Percentiles rank a stretch among this genome's conserved stretches.
Evolutionary conservation across 2,888 invertebrate genomes (phyloP).

Genomic region (Amitus sp.): DNA sequence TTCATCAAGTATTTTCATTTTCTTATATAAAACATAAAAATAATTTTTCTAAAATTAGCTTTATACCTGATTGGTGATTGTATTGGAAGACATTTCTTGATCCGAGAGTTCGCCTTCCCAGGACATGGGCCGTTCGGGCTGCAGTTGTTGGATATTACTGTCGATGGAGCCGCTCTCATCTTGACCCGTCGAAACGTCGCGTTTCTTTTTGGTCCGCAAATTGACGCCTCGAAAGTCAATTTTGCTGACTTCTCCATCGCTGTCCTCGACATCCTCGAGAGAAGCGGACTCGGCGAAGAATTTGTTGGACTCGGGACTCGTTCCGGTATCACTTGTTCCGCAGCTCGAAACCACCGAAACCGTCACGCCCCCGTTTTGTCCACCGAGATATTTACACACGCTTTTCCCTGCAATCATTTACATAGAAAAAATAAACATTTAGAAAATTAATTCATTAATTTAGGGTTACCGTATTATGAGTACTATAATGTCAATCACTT

Average conservation of each 20-base stretch:
- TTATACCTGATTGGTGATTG: slow-evolving; percentile 63
- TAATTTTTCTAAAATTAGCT: no score
- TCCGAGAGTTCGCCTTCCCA: slow-evolving; percentile 95
- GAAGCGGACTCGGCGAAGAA: slow-evolving; percentile 43
- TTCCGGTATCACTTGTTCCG: slow-evolving; percentile 51
- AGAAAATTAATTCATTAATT: no score
- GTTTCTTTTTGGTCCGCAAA: slow-evolving; percentile 74
- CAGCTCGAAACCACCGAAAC: slow-evolving; percentile 69
- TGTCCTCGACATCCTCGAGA: slow-evolving; percentile 69
- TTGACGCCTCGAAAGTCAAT: slow-evolving; percentile 79
- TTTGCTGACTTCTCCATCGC: slow-evolving; percentile 84
- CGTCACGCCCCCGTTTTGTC: slow-evolving; percentile 68
- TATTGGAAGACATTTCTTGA: slow-evolving; percentile 72
- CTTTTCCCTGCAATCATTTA: slow-evolving; percentile 59
- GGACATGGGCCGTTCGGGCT: slow-evolving; percentile 84
- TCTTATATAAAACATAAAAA: no score
- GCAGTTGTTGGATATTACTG: slow-evolving; percentile 67
- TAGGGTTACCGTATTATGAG: no score
- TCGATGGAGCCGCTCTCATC: slow-evolving; percentile 45
- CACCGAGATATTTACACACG: slow-evolving; percentile 61
- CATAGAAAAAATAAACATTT: no score
- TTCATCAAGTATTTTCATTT: no score
- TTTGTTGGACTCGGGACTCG: slow-evolving; percentile 31
- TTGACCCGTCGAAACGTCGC: slow-evolving; percentile 68
- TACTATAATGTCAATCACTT: no score